phyloP scores from a whole-genome alignment of 2,888 invertebrate genomes.

The Eupithecia dodoneata region DNA sequence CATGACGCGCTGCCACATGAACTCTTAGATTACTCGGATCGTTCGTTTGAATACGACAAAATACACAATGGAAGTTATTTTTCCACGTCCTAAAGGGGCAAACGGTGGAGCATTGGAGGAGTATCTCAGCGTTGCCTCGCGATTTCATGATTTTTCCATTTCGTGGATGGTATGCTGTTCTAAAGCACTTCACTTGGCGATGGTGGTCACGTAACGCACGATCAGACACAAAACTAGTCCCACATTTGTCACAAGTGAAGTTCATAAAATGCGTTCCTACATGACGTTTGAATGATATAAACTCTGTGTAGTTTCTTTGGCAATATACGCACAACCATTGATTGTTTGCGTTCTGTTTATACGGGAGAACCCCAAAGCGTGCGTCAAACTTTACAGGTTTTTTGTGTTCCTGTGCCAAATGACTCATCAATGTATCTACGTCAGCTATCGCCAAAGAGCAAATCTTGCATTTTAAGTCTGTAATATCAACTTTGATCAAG shows the following conservation, averaged over 20 bases:
- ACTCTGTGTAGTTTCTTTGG: slow-evolving; percentile 63
- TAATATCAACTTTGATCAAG: slow-evolving; percentile 76
- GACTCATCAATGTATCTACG: slow-evolving; percentile 70
- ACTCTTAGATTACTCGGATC: slow-evolving; percentile 69
- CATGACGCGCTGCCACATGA: slow-evolving; percentile 69
- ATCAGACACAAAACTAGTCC: slow-evolving; percentile 73
- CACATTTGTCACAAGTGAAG: slow-evolving; percentile 75
- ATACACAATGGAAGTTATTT: slow-evolving; percentile 76
- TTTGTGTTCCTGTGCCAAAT: slow-evolving; percentile 68
- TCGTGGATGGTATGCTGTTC: slow-evolving; percentile 72
- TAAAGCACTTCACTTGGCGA: slow-evolving; percentile 74
- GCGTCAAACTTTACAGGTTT: slow-evolving; percentile 73
- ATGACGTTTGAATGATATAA: slow-evolving; percentile 72
- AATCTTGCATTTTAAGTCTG: slow-evolving; percentile 72
- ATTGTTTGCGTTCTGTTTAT: slow-evolving; percentile 64
- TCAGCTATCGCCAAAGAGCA: slow-evolving; percentile 65
- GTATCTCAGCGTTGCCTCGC: slow-evolving; percentile 74
- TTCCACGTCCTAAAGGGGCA: slow-evolving; percentile 78
- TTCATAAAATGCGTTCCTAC: slow-evolving; percentile 75
- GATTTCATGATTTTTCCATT: slow-evolving; percentile 70
- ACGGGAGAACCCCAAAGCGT: slow-evolving; percentile 73
- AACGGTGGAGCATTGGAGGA: slow-evolving; percentile 75
- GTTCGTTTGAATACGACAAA: slow-evolving; percentile 73
- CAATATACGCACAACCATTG: slow-evolving; percentile 74
- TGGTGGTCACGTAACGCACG: slow-evolving; percentile 73